Evolutionary conservation across 2,888 invertebrate species (phyloP), one percentile per base, ranked within the genome.

Genomic region (Antheraea assamensis): DNA sequence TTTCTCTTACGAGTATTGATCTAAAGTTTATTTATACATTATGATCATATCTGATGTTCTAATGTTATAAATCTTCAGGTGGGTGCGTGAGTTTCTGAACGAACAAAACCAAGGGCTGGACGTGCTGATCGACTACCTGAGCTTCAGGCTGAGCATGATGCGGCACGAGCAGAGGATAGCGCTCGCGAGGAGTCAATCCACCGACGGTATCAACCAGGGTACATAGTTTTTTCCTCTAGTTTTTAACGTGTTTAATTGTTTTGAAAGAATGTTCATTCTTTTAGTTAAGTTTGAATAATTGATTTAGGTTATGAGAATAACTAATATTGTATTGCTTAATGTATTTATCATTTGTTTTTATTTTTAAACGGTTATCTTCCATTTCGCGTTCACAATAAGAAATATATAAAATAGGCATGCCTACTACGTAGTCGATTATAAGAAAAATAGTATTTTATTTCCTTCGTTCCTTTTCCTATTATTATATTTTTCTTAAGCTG

Each of bases 51-150:
- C 2, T 35, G 35, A 4, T 35, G 35, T 8, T 35, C 35, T 42
- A 13, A 42, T 42, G 0, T 13, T 13, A 42, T 52, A 17, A 55
- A 66, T 76, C 79, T 80, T 42, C 92, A 99, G 98, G 95, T 99
- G 99, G 99, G 99, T 99, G 74, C 97, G 98, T 84, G 99, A 99
- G 93, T 99, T 99, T 94, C 96, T 99, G 77, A 98, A 98, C 94
- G 98, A 99, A 83, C 97, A 98, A 81, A 99, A 99, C 94, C 97
- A 98, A 88, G 99, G 99, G 24, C 94, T 99, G 81, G 99, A 99
- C 94, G 98, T 99, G 78, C 96, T 99, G 81, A 98, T 99, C 83
- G 99, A 99, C 94, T 99, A 99, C 95, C 96, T 99, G 85, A 98
- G 98, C 95, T 98, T 98, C 95, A 96, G 98, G 83, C 95, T 98